Conservation (phyloP, 2,888 invertebrate genomes). For the Stenchaetothrips biformis region DNA sequence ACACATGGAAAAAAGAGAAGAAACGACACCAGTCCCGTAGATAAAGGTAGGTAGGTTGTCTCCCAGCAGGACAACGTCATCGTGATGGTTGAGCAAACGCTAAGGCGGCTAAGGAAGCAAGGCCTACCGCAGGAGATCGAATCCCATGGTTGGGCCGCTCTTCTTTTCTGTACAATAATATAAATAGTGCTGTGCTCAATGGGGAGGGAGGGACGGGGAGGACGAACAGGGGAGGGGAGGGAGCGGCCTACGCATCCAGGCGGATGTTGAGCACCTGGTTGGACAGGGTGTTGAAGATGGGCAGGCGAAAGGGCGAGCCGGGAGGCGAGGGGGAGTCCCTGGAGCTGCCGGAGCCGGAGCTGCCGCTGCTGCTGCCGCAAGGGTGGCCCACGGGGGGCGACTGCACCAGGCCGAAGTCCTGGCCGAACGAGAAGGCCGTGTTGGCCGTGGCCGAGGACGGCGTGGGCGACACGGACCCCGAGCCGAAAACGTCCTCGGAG, state of each 20-base stretch:
- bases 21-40: slow-evolving; percentile 17
- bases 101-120: neutral
- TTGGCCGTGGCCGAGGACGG: slow-evolving; percentile 45
- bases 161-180: slow-evolving; percentile 4
- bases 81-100: slow-evolving; percentile 20
- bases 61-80: slow-evolving; percentile 5
- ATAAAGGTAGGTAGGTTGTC: slow-evolving; percentile 10
- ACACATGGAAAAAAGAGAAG: slow-evolving; percentile 19
- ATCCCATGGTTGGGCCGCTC: slow-evolving; percentile 7
- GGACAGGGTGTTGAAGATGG: slow-evolving; percentile 64
- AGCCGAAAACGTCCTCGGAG: slow-evolving; percentile 17
- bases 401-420: slow-evolving; percentile 31
- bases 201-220: neutral
- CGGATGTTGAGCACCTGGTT: slow-evolving; percentile 28
- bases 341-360: slow-evolving; percentile 37
- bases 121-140: slow-evolving; percentile 10
- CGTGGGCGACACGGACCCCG: slow-evolving; percentile 46
- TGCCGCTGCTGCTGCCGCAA: slow-evolving; percentile 45
- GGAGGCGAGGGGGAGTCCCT: slow-evolving; percentile 43
- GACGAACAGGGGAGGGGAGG: neutral
- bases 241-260: slow-evolving; percentile 25
- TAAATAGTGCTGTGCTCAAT: slow-evolving; percentile 17
- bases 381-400: slow-evolving; percentile 45
- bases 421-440: slow-evolving; percentile 41
- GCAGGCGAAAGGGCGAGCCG: slow-evolving; percentile 62